Evolutionary conservation across 2,888 invertebrate genomes (phyloP), one percentile per base, ranked within the genome.

Genomic region (Drepanosiphum platanoidis): DNA sequence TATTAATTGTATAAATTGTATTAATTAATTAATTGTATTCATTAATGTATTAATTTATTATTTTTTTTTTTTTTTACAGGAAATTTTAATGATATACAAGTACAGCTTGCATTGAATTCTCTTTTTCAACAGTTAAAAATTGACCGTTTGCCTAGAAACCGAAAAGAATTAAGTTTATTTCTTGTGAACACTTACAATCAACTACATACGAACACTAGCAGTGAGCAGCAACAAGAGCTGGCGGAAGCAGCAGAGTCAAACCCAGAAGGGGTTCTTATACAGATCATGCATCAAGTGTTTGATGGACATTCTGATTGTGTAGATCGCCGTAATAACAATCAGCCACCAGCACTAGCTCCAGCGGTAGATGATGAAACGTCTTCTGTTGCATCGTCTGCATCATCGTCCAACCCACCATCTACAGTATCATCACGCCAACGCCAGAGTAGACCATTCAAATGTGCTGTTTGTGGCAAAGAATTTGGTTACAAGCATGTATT

Each of bases 401-500:
- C 83, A 22, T 84, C 83, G 66, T 84, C 83, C 66, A 84, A 84
- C 66, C 80, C 64, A 66, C 72, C 74, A 74, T 81, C 86, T 22
- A 52, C n/a, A 4, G 30, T 52, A 36, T 32, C 80, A 27, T 46
- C 78, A 32, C 72, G 32, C 13, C 75, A 70, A 46, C 74, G 64
- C 13, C 86, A 81, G 18, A 96, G 96, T 89, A 95, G 96, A 89
- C 94, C 95, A 86, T 97, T 97, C 90, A 95, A 95, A 36, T 97
- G 97, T 90, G 94, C 94, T 83, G 93, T 95, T 74, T 97, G 97
- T 91, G 94, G 94, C 87, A 93, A 96, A 87, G 95, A 95, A 18
- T 97, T 97, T 89, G 97, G 97, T 75, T 97, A 97, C 91, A 97
- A 97, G 89, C 97, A 97, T 90, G 97, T 97, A 32, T 91, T 97